Percentiles rank a stretch among this genome's conserved stretches.
phyloP scores from a whole-genome alignment of 1,140 invertebrate genomes.

The Adelges cooleyi region DNA sequence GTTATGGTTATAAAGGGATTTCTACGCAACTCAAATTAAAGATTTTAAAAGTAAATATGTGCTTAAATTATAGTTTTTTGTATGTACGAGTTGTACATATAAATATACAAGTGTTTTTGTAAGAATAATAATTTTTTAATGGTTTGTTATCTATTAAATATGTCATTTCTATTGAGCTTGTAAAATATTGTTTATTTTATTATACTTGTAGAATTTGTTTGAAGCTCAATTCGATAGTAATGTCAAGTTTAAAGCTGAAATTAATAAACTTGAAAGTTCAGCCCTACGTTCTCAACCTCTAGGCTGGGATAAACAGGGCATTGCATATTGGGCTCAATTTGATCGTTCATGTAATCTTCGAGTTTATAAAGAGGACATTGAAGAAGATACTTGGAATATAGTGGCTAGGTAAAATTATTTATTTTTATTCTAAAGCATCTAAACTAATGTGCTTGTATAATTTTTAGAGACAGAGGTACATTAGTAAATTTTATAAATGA shows the following conservation, averaged over 20 bases:
- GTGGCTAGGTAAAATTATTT: slow-evolving; percentile 62
- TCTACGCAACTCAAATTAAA: slow-evolving; percentile 75
- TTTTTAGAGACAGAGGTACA: slow-evolving; percentile 3
- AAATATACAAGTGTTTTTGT: too few relatives aligned
- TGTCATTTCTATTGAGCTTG: too few relatives aligned
- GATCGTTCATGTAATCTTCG: slow-evolving; percentile 79
- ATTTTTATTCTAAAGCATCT: neutral
- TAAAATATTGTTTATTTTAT: neutral
- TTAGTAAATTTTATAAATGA: slow-evolving; percentile 20
- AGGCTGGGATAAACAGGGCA: slow-evolving; percentile 77
- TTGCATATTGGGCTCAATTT: slow-evolving; percentile 85
- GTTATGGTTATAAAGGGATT: slow-evolving; percentile 89
- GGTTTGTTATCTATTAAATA: too few relatives aligned
- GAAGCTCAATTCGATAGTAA: slow-evolving; percentile 93
- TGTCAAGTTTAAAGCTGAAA: slow-evolving; percentile 81
- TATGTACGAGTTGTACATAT: too few relatives aligned
- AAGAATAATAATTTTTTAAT: too few relatives aligned
- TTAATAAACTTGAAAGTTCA: slow-evolving; percentile 67
- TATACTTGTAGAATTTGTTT: slow-evolving; percentile 57
- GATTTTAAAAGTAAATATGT: slow-evolving; percentile 63
- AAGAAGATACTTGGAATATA: slow-evolving; percentile 90
- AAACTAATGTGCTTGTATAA: neutral
- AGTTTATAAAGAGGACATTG: slow-evolving; percentile 86
- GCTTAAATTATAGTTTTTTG: neutral
- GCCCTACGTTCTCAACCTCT: slow-evolving; percentile 75